Evolutionary conservation across 2,113 vertebrate species (phyloP).

Genomic region (Ursus arctos): DNA sequence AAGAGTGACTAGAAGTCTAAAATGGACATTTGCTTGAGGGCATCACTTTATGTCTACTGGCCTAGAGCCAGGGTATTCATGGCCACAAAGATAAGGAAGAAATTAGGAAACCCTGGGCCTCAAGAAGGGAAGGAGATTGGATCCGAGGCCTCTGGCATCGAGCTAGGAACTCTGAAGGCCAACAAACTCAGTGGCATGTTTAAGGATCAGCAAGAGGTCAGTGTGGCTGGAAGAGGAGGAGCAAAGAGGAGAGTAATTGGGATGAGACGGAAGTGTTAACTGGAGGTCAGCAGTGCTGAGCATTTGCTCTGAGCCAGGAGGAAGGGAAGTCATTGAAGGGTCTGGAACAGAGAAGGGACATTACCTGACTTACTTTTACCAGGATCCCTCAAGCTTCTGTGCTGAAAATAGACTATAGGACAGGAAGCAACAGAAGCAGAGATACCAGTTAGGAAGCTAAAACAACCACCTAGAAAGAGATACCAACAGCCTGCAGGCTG

Average conservation of each 20-base stretch:
- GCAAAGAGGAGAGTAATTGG: neutral
- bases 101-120: neutral
- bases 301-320: neutral
- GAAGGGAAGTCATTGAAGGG: neutral
- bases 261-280: neutral
- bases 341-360: neutral
- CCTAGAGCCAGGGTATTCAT: neutral
- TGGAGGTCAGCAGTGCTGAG: neutral
- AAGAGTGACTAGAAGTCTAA: slow-evolving; percentile 21
- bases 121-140: neutral
- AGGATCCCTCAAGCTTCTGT: neutral
- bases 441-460: neutral
- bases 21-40: neutral
- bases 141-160: neutral
- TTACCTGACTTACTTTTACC: neutral
- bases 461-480: neutral
- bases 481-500: neutral
- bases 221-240: neutral
- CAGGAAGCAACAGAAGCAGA: neutral
- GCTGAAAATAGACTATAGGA: neutral
- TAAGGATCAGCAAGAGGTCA: neutral
- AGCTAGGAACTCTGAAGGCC: neutral
- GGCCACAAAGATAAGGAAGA: neutral
- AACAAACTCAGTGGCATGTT: neutral
- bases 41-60: neutral